Conservation (phyloP, 2,888 invertebrate genomes). For the Lasioglossum calceatum region DNA sequence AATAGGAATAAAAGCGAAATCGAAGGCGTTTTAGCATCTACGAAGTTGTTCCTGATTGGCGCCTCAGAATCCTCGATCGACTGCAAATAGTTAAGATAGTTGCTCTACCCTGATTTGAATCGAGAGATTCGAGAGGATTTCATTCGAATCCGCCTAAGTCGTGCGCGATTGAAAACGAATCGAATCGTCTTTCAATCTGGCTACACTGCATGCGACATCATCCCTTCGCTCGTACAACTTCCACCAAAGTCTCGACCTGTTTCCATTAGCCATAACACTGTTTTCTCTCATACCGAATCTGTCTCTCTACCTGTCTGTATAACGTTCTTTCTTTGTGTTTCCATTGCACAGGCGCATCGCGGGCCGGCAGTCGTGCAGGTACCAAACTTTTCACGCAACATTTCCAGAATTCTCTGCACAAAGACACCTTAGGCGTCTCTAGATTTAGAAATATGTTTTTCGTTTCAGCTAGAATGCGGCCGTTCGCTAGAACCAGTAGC, state of each 20-base stretch:
- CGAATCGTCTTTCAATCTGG: background rate
- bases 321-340: slow-evolving; percentile 70
- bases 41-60: background rate
- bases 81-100: background rate
- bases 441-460: slow-evolving; percentile 40
- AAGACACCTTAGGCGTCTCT: slow-evolving; percentile 66
- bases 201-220: slow-evolving; percentile 39
- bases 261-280: slow-evolving; percentile 15
- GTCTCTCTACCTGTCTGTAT: slow-evolving; percentile 61
- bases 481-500: slow-evolving; percentile 42
- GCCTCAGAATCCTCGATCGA: background rate
- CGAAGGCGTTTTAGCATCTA: background rate
- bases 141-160: background rate
- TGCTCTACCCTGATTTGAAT: background rate
- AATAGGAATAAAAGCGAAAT: background rate
- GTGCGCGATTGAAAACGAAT: background rate
- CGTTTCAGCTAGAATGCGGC: slow-evolving; percentile 53
- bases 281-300: slow-evolving; percentile 32
- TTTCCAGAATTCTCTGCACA: slow-evolving; percentile 46
- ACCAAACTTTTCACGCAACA: slow-evolving; percentile 57
- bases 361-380: slow-evolving; percentile 72
- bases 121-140: background rate
- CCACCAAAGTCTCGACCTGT: slow-evolving; percentile 6
- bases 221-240: background rate
- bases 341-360: slow-evolving; percentile 72